Evolutionary conservation across 2,797 vertebrate genomes (phyloP), one percentile per base, ranked within the genome.

Genomic region (Trachops cirrhosus): DNA sequence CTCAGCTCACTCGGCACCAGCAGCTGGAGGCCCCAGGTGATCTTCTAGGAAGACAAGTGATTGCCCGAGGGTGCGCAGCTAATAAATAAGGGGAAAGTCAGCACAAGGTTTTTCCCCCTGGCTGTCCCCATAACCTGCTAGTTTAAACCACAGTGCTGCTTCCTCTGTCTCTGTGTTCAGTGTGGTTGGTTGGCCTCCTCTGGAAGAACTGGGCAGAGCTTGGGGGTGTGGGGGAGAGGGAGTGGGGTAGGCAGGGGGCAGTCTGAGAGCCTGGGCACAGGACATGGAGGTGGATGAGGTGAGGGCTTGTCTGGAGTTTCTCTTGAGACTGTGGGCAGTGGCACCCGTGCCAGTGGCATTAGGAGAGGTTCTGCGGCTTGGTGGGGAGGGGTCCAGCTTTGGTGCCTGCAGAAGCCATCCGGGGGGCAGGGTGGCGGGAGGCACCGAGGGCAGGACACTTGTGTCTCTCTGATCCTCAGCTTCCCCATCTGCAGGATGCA

Each of bases 311-410:
- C 48, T 18, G 15, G 10, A 26, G 52, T 82, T 3, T 4, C 39
- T 44, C 37, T 9, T 9, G 7, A 2, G 18, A 3, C 22, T 14
- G 62, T 12, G 5, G 59, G 26, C 50, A 4, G n/a, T 59, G 57
- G 57, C 3, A 0, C 29, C 37, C 2, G 2, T n/a, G 68, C 26
- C 62, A 10, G 54, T 0, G 14, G 39, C 1, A 0, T 44, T 50
- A 50, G 0, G 29, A 48, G 86, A 70, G 48, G 62, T 7, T 4
- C 12, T 1, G 12, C n/a, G 46, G 44, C 9, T 2, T 0, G 0
- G 9, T 4, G 2, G 50, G 6, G 7, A 67, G 59, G 14, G 9
- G 12, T 29, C 9, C 16, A 7, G 44, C 71, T 67, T 22, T 39
- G 44, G 32, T 71, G 67, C 41, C 71, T 22, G 18, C 32, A 46